Evolutionary conservation across 2,797 vertebrate genomes (phyloP).

Genomic region (Erpetoichthys calabaricus): DNA sequence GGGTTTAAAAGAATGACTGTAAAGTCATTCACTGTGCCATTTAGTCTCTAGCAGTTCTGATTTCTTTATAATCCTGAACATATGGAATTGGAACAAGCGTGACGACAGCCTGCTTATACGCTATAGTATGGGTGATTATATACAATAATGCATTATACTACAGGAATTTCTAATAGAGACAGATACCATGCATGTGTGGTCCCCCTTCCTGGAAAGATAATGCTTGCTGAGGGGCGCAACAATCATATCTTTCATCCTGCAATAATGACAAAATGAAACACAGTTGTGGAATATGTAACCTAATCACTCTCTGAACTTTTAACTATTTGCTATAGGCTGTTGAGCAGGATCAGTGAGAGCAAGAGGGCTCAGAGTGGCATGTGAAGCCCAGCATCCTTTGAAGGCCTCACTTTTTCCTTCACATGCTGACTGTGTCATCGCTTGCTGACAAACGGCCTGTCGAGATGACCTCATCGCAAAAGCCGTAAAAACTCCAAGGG

Average conservation of each 20-base stretch:
- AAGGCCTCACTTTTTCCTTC: neutral
- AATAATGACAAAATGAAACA: slow-evolving; percentile 38
- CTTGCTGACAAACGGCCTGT: slow-evolving; percentile 4
- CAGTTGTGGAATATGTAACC: slow-evolving; percentile 35
- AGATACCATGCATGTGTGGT: slow-evolving; percentile 26
- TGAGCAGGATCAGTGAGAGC: neutral
- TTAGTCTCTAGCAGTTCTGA: slow-evolving; percentile 1
- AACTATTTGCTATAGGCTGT: slow-evolving; percentile 22
- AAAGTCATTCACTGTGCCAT: slow-evolving; percentile 15
- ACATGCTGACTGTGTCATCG: neutral
- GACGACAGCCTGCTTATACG: slow-evolving; percentile 3
- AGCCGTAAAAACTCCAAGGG: too few species aligned
- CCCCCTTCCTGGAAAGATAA: slow-evolving; percentile 17
- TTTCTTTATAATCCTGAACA: slow-evolving; percentile 6
- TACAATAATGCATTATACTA: slow-evolving; percentile 2
- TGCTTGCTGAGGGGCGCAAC: slow-evolving; percentile 16
- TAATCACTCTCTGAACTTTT: slow-evolving; percentile 41
- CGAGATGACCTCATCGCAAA: too few species aligned
- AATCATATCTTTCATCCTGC: slow-evolving; percentile 36
- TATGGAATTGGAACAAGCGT: slow-evolving; percentile 5
- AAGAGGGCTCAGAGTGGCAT: neutral
- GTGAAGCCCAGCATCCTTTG: neutral
- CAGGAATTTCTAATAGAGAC: neutral
- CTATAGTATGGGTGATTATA: slow-evolving; percentile 1
- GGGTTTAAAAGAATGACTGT: slow-evolving; percentile 5